These are phyloP conservation scores for Psephotus haematonotus DNA, from an alignment of 2,113 vertebrate genomes.

Conservation along the genomic window DNA sequence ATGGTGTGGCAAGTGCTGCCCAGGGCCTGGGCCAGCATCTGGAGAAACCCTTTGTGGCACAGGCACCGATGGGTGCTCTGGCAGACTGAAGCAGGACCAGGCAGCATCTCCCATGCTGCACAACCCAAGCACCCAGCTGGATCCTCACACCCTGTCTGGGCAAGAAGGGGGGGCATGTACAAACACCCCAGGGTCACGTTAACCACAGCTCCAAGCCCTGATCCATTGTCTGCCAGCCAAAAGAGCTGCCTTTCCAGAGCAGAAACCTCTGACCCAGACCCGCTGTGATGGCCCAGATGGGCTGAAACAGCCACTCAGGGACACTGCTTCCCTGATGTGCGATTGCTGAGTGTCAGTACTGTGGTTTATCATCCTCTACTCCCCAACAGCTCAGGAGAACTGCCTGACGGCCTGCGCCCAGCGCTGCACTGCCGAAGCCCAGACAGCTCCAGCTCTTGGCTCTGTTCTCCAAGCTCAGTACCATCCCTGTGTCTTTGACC, in stretches of 20 bases:
- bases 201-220: accelerated
- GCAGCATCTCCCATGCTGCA: not conserved
- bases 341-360: not conserved
- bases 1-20: accelerated
- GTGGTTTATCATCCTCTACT: not conserved
- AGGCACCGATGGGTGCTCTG: not conserved
- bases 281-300: accelerated
- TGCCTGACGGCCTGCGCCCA: not conserved
- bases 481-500: accelerated
- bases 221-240: accelerated
- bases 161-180: accelerated
- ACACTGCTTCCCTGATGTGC: accelerated
- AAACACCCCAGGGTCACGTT: accelerated
- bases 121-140: accelerated
- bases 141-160: not conserved
- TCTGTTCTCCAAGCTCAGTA: not conserved
- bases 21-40: not conserved
- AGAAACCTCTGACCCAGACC: not conserved
- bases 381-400: not conserved
- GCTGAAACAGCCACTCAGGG: accelerated
- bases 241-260: not conserved
- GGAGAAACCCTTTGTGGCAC: accelerated
- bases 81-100: not conserved
- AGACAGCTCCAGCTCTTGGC: accelerated
- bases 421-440: accelerated